Percentiles rank a stretch among this genome's conserved stretches.
Conservation (phyloP, 2,113 vertebrate species). For the Motacilla tschutschensis region DNA sequence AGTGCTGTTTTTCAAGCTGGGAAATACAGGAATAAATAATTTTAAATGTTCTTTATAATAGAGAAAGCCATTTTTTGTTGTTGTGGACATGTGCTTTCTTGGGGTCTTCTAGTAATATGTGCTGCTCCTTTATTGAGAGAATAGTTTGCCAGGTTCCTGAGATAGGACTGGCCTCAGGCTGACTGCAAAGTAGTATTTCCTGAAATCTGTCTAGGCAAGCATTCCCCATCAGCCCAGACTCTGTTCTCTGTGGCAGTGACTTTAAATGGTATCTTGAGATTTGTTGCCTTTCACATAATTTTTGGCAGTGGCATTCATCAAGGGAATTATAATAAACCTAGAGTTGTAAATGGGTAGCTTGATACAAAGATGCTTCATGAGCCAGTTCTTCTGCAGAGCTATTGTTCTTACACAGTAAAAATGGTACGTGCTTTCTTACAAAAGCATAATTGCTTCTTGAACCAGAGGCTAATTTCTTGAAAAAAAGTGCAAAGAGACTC, state of each 20-base stretch:
- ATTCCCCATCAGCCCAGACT: background rate
- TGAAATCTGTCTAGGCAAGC: slow-evolving; percentile 4
- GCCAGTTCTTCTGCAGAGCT: background rate
- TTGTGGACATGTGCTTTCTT: background rate
- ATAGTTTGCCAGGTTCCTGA: background rate
- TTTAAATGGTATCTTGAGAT: slow-evolving; percentile 24
- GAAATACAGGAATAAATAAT: background rate
- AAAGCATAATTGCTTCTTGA: background rate
- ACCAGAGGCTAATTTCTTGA: background rate
- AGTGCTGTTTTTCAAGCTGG: background rate
- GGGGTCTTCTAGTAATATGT: background rate
- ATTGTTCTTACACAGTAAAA: background rate
- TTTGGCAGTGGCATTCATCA: background rate
- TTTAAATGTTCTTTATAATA: background rate
- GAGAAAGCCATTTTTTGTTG: background rate
- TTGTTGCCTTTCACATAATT: background rate
- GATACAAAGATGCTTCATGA: background rate
- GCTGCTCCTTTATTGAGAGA: background rate
- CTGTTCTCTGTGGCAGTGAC: background rate
- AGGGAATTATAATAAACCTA: background rate
- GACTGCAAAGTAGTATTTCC: background rate
- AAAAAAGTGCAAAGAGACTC: background rate
- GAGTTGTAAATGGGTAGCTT: background rate
- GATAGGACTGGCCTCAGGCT: background rate
- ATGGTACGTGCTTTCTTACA: background rate